Evolutionary conservation across 2,888 invertebrate genomes (phyloP).

Genomic region (Hylaea fasciaria): DNA sequence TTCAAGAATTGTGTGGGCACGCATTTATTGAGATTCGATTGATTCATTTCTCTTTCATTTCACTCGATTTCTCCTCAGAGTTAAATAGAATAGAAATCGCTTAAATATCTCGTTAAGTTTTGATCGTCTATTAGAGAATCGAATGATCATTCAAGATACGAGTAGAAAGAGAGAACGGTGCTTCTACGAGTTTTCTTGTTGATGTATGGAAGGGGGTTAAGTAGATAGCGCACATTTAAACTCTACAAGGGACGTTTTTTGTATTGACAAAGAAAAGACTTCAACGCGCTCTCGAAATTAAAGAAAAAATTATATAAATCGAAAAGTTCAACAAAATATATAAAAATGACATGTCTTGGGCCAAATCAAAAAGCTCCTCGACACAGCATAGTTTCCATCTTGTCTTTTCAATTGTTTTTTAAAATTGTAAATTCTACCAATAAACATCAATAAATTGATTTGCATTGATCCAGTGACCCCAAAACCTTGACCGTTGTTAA

Average conservation of each 20-base stretch:
- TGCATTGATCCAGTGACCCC: conserved; percentile 51
- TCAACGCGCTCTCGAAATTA: conserved; percentile 1
- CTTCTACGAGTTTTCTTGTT: not conserved
- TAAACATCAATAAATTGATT: conserved; percentile 9
- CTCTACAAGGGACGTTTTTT: no score
- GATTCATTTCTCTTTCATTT: conserved; percentile 17
- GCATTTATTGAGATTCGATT: conserved; percentile 19
- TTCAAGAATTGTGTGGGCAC: conserved; percentile 12
- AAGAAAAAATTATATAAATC: no score
- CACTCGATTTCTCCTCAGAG: conserved; percentile 24
- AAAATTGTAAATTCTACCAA: not conserved
- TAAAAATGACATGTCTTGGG: no score
- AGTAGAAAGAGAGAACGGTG: not conserved
- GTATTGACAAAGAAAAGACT: conserved; percentile 2
- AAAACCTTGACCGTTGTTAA: conserved; percentile 74
- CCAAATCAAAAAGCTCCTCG: no score
- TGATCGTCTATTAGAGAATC: conserved; percentile 7
- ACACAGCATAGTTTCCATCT: no score
- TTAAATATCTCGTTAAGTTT: conserved; percentile 15
- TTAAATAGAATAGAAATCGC: conserved; percentile 19
- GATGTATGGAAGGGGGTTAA: not conserved
- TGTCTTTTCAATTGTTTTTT: no score
- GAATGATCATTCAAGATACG: conserved; percentile 5
- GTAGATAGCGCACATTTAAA: not conserved
- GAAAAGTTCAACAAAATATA: no score